phyloP scores from a whole-genome alignment of 1,140 invertebrate species.

The Trichoplusia ni region DNA sequence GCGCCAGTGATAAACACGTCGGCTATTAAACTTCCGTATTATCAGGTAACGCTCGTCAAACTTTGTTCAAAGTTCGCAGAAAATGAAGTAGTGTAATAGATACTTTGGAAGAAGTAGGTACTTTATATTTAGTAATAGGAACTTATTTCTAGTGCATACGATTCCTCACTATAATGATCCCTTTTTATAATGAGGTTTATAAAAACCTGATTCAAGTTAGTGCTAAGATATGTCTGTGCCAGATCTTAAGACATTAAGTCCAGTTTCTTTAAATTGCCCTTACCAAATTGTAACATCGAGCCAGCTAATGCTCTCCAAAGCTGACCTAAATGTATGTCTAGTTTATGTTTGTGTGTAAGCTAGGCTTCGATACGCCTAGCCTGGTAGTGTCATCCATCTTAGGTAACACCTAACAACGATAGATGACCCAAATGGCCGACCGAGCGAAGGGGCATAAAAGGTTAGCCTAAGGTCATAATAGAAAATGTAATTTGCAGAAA shows the following conservation, averaged over 20 bases:
- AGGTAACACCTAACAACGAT: slow-evolving; percentile 23
- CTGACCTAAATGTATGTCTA: too few species aligned
- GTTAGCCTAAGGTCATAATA: slow-evolving; percentile 17
- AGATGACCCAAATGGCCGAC: slow-evolving; percentile 7
- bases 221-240: too few species aligned
- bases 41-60: slow-evolving; percentile 6
- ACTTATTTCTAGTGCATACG: too few species aligned
- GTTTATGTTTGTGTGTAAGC: neutral
- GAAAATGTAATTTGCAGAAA: slow-evolving; percentile 18
- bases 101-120: too few species aligned
- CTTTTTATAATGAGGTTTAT: too few species aligned
- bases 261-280: too few species aligned
- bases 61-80: neutral
- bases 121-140: too few species aligned
- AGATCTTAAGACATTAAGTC: too few species aligned
- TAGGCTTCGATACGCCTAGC: slow-evolving; percentile 2
- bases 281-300: too few species aligned
- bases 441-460: slow-evolving; percentile 17
- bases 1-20: slow-evolving; percentile 9
- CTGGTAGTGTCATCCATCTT: slow-evolving; percentile 14
- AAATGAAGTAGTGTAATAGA: neutral
- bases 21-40: neutral
- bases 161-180: too few species aligned
- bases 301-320: too few species aligned
- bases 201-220: too few species aligned